Conservation (phyloP, 2,797 vertebrate species). For the Pseudochirops cupreus region DNA sequence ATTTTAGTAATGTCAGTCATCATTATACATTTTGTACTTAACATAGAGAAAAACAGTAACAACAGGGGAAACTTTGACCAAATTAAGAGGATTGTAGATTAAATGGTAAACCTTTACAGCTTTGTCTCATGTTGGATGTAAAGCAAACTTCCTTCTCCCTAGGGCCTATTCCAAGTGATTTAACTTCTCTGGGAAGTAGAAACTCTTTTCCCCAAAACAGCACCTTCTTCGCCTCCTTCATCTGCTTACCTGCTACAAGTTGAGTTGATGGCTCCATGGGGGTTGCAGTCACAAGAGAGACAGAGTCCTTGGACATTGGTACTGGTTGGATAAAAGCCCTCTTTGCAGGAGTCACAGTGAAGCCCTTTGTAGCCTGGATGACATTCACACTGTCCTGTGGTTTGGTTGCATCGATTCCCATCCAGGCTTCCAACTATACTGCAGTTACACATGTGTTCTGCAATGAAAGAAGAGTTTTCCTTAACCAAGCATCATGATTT, state of each 20-base stretch:
- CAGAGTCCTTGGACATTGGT: constrained; percentile 71
- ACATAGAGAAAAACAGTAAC: background rate
- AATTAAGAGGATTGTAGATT: background rate
- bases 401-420: constrained; percentile 69
- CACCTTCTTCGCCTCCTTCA: background rate
- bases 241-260: constrained; percentile 82
- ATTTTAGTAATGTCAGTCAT: background rate
- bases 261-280: constrained; percentile 56
- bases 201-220: background rate
- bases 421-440: constrained; percentile 78
- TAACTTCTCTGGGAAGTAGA: background rate
- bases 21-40: background rate
- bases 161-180: background rate
- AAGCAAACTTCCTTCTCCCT: background rate
- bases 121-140: background rate
- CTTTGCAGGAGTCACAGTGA: constrained; percentile 76
- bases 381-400: constrained; percentile 83
- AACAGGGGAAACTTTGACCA: background rate
- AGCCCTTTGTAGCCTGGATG: constrained; percentile 76
- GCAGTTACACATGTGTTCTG: constrained; percentile 86
- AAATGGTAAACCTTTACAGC: background rate
- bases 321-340: constrained; percentile 69
- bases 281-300: constrained; percentile 80
- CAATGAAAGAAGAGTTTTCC: constrained; percentile 56
- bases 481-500: constrained; percentile 18